phyloP scores from a whole-genome alignment of 2,113 vertebrate species.

The Phaethon lepturus region DNA sequence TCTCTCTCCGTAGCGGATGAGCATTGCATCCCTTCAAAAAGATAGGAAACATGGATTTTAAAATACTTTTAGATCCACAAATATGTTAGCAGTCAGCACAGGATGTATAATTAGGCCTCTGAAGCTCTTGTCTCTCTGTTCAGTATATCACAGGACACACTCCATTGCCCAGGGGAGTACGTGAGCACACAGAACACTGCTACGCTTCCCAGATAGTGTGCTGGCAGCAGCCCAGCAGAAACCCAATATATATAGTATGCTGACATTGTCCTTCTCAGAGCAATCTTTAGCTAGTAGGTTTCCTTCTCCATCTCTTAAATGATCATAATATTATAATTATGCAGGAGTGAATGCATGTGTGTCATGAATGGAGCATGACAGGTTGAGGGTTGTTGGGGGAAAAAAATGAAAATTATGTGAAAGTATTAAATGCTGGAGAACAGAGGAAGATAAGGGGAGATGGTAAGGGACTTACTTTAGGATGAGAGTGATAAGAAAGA shows the following conservation, averaged over 20 bases:
- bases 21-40: not conserved
- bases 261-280: not conserved
- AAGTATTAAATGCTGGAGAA: not conserved
- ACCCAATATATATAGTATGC: not conserved
- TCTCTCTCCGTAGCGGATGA: not conserved
- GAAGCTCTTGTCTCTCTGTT: not conserved
- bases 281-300: not conserved
- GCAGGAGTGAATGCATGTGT: fast-evolving
- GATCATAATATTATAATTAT: not conserved
- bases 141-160: not conserved
- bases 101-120: not conserved
- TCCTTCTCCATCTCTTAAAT: not conserved
- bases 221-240: not conserved
- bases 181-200: not conserved
- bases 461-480: not conserved
- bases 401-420: not conserved
- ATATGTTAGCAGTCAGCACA: not conserved
- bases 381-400: not conserved
- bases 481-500: not conserved
- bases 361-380: not conserved
- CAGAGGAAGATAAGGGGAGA: not conserved
- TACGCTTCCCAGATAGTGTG: fast-evolving
- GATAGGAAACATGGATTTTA: not conserved
- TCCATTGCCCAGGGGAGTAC: not conserved
- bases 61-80: not conserved